Evolutionary conservation across 2,797 vertebrate species (phyloP), one percentile per base, ranked within the genome.

Genomic region (Silurus lanzhouensis): DNA sequence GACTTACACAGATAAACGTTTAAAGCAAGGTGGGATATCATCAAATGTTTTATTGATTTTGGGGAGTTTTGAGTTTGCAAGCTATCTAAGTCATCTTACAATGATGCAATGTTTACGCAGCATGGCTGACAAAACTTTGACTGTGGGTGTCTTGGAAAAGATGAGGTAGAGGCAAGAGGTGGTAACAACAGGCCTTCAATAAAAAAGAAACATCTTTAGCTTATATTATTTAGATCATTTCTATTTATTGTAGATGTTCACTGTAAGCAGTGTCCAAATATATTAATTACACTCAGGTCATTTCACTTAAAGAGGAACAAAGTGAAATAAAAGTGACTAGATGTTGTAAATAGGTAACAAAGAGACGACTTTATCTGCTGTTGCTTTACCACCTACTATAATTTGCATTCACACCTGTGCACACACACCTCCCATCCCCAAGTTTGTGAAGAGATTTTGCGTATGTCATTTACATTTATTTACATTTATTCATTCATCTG

Each of bases 51-150:
- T 80, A 74, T 70, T 9, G 84, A 77, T 71, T 72, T 86, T 76
- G 61, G 57, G 67, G 48, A 85, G 63, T 46, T 17, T 46, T 83
- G 48, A 6, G 38, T 72, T 82, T 48, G 66, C n/a, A 68, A 61
- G 83, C 58, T 63, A 82, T 84, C 74, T 71, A 22, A 77, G 66
- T 27, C 77, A 84, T 78, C 38, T 86, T 75, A 55, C 22, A 31
- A n/a, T 84, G 72, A 86, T 76, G 83, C 55, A 86, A 84, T 83
- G 85, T 87, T 88, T 72, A 86, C 63, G 64, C 80, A 85, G 66
- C 14, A 74, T 27, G 57, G 74, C 83, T 79, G 85, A 76, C 25
- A 17, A 86, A 88, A 82, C 61, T 63, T 86, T 64, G 84, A 83
- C 58, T 81, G 67, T 60, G 68, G 67, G 31, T 71, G 83, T 76